A percentile compares a stretch with the other conserved stretches of the same genome.
These are phyloP conservation scores for Harlomillsia oculata DNA, from an alignment of 1,140 invertebrate genomes.

Conservation along the genomic window DNA sequence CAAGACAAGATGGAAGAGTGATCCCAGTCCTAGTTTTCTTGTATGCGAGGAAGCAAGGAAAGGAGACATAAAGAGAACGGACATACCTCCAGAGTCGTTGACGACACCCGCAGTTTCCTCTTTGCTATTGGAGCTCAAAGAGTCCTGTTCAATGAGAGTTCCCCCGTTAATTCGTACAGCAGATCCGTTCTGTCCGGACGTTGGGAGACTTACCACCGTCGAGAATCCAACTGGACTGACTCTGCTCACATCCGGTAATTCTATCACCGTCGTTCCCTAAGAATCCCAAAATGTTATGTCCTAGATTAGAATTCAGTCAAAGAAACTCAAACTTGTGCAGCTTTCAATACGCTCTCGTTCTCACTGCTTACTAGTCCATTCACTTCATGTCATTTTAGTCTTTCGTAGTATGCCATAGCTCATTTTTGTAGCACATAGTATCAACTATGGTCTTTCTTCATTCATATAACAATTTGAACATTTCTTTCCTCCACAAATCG, in stretches of 20 bases:
- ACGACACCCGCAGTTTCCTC: constrained; percentile 26
- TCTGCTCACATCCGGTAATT: constrained; percentile 34
- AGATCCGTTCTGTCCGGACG: constrained; percentile 34
- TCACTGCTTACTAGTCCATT: no score
- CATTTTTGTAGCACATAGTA: no score
- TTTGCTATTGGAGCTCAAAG: constrained; percentile 34
- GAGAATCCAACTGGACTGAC: constrained; percentile 34
- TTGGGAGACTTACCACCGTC: constrained; percentile 32
- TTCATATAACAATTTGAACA: no score
- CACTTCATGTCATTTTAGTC: no score
- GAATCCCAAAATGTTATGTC: constrained; percentile 8
- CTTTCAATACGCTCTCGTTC: no score
- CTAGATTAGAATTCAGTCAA: no score
- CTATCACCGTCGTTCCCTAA: constrained; percentile 31
- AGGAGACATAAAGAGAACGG: constrained; percentile 1
- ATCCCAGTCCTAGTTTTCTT: neutral
- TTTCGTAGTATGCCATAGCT: no score
- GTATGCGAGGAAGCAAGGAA: neutral
- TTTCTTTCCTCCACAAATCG: no score
- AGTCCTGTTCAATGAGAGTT: constrained; percentile 34
- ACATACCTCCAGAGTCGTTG: constrained; percentile 26
- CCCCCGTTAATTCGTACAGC: constrained; percentile 34
- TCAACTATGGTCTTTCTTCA: no score
- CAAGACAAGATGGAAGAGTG: neutral
- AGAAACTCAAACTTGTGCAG: no score